phyloP scores from a whole-genome alignment of 2,888 invertebrate genomes.

The Chrysolina oricalcia region DNA sequence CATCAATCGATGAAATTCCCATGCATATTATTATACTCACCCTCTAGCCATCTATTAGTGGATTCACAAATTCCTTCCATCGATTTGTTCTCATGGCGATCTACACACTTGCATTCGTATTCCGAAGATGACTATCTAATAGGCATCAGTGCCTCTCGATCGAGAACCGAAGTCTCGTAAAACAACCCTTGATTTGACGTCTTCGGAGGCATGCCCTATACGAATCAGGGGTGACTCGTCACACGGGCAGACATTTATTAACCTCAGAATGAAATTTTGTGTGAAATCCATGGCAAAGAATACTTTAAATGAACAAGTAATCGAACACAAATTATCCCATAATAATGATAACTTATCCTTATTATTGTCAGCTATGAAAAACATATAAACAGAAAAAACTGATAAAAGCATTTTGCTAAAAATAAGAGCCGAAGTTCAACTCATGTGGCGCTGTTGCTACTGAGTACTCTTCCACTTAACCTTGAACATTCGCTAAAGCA shows the following conservation, averaged over 20 bases:
- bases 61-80: conserved; percentile 48
- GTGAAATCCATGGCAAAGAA: no score
- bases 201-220: conserved; percentile 41
- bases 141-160: conserved; percentile 33
- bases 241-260: not conserved
- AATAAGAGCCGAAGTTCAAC: no score
- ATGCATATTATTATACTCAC: conserved; percentile 11
- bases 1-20: not conserved
- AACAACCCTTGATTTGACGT: conserved; percentile 49
- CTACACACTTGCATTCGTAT: conserved; percentile 60
- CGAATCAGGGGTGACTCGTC: conserved; percentile 28
- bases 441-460: no score
- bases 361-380: no score
- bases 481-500: no score
- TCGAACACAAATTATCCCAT: no score
- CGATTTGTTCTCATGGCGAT: conserved; percentile 62
- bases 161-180: conserved; percentile 45
- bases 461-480: no score
- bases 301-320: no score
- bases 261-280: no score
- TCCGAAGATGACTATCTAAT: conserved; percentile 55
- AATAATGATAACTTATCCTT: no score
- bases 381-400: no score
- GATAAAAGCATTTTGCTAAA: no score
- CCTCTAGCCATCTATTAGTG: conserved; percentile 1